These are phyloP conservation scores for Capitulum mitella DNA, from an alignment of 2,888 invertebrate genomes.

Conservation along the genomic window DNA sequence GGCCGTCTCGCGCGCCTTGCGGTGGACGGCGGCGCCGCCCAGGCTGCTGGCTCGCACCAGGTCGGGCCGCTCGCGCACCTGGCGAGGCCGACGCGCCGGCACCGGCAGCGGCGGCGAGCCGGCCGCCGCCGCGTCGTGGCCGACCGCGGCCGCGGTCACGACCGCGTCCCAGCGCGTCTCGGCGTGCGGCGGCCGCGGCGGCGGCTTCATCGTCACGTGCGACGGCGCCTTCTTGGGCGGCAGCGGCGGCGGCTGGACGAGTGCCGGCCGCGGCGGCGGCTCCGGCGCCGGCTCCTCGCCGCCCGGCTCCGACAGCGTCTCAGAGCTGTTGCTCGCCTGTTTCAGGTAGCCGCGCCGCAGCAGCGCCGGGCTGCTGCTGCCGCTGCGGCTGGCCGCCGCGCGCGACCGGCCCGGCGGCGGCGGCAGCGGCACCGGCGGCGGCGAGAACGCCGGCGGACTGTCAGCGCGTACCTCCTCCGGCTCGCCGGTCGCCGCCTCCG, in stretches of 20 bases:
- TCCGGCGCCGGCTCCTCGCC: slow-evolving; percentile 51
- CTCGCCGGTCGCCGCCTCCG: slow-evolving; percentile 9
- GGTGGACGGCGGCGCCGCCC: slow-evolving; percentile 10
- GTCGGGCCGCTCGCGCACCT: slow-evolving; percentile 19
- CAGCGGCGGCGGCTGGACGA: slow-evolving; percentile 59
- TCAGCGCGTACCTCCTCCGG: slow-evolving; percentile 24
- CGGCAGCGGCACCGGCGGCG: slow-evolving; percentile 34
- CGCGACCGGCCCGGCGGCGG: slow-evolving; percentile 29
- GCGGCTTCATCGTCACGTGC: slow-evolving; percentile 55
- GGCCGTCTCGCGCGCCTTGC: slow-evolving; percentile 13
- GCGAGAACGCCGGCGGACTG: slow-evolving; percentile 36
- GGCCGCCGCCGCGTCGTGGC: slow-evolving; percentile 39
- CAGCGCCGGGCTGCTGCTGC: slow-evolving; percentile 33
- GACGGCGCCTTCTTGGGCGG: slow-evolving; percentile 61
- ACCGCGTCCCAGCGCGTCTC: slow-evolving; percentile 29
- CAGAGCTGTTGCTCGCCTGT: slow-evolving; percentile 31
- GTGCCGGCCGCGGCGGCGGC: slow-evolving; percentile 58
- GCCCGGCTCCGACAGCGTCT: slow-evolving; percentile 40
- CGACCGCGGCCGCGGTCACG: slow-evolving; percentile 41
- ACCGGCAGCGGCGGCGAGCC: slow-evolving; percentile 56
- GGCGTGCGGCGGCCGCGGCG: slow-evolving; percentile 56
- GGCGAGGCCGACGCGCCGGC: slow-evolving; percentile 47
- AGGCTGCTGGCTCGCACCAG: slow-evolving; percentile 9
- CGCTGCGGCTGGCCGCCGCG: slow-evolving; percentile 29
- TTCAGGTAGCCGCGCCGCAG: slow-evolving; percentile 25